Conservation (phyloP, 2,113 vertebrate species). For the Bucco capensis region DNA sequence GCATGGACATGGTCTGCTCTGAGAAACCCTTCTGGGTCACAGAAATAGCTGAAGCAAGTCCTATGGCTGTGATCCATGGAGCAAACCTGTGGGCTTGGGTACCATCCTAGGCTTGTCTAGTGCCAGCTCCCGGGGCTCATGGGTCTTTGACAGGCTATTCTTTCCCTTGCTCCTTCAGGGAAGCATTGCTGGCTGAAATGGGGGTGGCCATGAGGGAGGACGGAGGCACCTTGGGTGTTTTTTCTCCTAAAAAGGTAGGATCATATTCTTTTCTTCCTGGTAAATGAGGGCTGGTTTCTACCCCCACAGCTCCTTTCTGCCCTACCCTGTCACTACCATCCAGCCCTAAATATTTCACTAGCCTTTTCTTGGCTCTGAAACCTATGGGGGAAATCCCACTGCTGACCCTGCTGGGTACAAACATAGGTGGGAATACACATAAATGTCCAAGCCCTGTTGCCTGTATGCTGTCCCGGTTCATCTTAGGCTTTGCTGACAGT, state of each 20-base stretch:
- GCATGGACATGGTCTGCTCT: background rate
- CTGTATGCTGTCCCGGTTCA: background rate
- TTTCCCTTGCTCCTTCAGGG: conserved; percentile 74
- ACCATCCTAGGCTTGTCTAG: background rate
- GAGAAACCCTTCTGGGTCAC: background rate
- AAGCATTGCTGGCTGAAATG: conserved; percentile 96
- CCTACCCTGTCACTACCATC: background rate
- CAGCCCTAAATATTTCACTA: background rate
- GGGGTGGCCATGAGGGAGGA: conserved; percentile 97
- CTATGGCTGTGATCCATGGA: background rate
- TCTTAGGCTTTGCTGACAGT: background rate
- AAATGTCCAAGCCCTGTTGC: background rate
- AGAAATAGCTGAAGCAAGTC: background rate
- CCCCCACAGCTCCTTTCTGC: background rate
- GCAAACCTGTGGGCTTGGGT: background rate
- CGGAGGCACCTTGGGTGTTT: conserved; percentile 93
- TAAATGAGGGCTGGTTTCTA: background rate
- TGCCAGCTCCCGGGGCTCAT: background rate
- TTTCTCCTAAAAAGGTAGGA: conserved; percentile 96
- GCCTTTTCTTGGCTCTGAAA: background rate
- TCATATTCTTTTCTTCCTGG: background rate
- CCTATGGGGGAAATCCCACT: fast-evolving
- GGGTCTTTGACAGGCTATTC: background rate
- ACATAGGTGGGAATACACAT: fast-evolving
- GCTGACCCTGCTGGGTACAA: background rate